Conservation (phyloP, 2,797 vertebrate genomes). For the Leptoclinus maculatus region DNA sequence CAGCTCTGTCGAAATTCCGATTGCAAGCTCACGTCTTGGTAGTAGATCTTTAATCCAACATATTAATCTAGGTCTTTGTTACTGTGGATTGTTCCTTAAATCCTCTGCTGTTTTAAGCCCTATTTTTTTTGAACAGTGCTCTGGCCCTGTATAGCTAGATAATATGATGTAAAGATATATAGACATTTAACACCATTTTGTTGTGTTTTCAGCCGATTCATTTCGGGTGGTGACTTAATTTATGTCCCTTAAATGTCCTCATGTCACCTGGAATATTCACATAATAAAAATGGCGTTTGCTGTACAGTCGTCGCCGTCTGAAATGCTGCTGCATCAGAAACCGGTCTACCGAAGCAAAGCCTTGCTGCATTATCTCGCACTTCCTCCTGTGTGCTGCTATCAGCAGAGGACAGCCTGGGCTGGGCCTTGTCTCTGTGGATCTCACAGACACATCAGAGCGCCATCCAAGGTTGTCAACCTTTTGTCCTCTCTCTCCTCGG, state of each 20-base stretch:
- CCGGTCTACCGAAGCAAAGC: background rate
- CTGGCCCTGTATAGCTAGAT: background rate
- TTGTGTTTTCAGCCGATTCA: background rate
- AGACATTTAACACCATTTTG: background rate
- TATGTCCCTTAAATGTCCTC: background rate
- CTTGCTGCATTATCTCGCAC: slow-evolving; percentile 3
- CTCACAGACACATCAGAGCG: slow-evolving; percentile 5
- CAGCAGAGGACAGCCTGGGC: slow-evolving; percentile 5
- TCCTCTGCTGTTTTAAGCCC: background rate
- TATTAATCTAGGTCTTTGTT: background rate
- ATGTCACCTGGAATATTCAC: background rate
- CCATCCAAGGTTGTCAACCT: slow-evolving; percentile 47
- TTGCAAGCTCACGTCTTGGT: background rate
- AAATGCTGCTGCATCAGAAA: slow-evolving; percentile 17
- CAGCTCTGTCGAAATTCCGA: background rate
- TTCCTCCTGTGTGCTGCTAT: slow-evolving; percentile 29
- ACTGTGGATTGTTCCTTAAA: background rate
- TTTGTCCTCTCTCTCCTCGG: slow-evolving; percentile 29
- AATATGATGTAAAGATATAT: too few species aligned
- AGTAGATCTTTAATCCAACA: background rate
- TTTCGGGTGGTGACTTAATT: background rate
- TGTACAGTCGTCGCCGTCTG: background rate
- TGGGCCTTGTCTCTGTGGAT: slow-evolving; percentile 42
- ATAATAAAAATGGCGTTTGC: background rate
- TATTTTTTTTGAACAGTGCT: background rate